Conservation (phyloP, 2,888 invertebrate species). For the Hartigia nigra region DNA sequence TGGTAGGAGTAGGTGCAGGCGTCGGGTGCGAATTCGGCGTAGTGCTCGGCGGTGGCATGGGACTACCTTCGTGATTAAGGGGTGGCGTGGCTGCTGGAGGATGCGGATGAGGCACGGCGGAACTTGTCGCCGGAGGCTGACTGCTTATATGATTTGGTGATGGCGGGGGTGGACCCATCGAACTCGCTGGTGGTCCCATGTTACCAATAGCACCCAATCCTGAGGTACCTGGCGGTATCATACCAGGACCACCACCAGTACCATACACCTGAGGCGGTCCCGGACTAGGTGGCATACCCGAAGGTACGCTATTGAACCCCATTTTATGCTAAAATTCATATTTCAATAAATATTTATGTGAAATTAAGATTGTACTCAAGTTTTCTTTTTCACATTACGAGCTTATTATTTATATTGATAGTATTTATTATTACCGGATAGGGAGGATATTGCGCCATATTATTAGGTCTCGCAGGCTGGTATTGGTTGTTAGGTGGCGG, state of each 20-base stretch:
- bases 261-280: constrained; percentile 70
- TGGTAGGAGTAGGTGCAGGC: constrained; percentile 53
- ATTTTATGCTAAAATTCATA: constrained; percentile 74
- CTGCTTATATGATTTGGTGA: constrained; percentile 68
- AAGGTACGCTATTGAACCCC: constrained; percentile 69
- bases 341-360: constrained; percentile 6
- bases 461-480: constrained; percentile 61
- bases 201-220: constrained; percentile 60
- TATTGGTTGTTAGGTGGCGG: constrained; percentile 62
- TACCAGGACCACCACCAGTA: constrained; percentile 68
- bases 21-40: constrained; percentile 67
- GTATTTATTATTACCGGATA: constrained; percentile 50
- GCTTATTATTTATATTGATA: not conserved
- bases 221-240: constrained; percentile 65
- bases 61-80: constrained; percentile 62
- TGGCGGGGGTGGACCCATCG: constrained; percentile 73
- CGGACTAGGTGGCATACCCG: constrained; percentile 72
- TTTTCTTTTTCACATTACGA: not conserved
- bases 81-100: constrained; percentile 60
- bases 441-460: constrained; percentile 63
- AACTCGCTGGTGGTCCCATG: constrained; percentile 74
- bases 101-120: constrained; percentile 38
- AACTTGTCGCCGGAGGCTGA: constrained; percentile 45
- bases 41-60: constrained; percentile 71
- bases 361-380: not conserved